Base-by-base conservation (phyloP, 2,797 vertebrate genomes). In the Danio kyathit region DNA sequence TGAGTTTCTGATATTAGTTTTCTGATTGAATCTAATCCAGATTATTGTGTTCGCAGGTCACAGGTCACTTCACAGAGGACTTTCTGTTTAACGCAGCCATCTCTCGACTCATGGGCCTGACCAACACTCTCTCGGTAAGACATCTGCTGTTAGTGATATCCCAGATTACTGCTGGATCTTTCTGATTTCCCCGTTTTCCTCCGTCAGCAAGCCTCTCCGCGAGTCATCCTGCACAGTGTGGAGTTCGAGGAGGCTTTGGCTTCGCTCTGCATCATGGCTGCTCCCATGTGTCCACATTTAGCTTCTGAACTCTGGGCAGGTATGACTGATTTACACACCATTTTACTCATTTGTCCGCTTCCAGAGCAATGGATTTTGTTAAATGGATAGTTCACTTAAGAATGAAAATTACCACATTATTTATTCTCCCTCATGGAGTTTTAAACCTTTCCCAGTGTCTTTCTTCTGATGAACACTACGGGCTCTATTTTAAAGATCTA, bases 281-380 rank as follows among this genome's bases (percentile, higher is more conserved):
- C 98, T 2, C 97, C 98, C 2, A 93, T 99, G 96, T 96, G 95
- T 69, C 98, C 98, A 1, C 95, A 97, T 86, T 87, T 99, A 74
- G 90, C 96, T 5, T 99, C 97, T 6, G 98, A 99, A 89, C 95
- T 99, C 83, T 99, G 98, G 98, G 94, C 95, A 96, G 98, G 98
- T 99, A 91, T 9, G 14, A 61, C 69, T 54, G 11, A 7, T 29
- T 29, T 38, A 13, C 41, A 7, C 51, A 48, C 46, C 5, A 29
- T 29, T 29, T 29, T 29, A n/a, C n/a, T n/a, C n/a, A n/a, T n/a
- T n/a, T n/a, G 29, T 29, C 29, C 3, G 29, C 29, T 29, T 29
- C 29, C 3, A 29, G 29, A 29, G 29, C 29, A 29, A 29, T 29
- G 29, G 29, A 29, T 29, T 3, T 29, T 29, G 29, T 3, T 29